phyloP scores from a whole-genome alignment of 2,797 vertebrate genomes.

The Oreonectes daqikongensis region DNA sequence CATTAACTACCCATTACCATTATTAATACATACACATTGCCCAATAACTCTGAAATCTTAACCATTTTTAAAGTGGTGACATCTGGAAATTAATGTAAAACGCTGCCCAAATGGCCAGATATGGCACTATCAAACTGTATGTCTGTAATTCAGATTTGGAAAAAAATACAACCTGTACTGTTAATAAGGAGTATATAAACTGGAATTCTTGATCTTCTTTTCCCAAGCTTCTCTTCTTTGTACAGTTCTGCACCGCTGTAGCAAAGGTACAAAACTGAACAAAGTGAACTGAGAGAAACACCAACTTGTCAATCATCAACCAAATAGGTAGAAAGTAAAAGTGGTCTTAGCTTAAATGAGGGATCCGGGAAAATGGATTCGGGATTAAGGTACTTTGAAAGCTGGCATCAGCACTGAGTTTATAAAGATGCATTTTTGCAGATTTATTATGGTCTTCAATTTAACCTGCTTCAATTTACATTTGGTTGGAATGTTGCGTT shows the following conservation, averaged over 20 bases:
- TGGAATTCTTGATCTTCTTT: slow-evolving; percentile 32
- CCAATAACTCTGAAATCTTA: slow-evolving; percentile 10
- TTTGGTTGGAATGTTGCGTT: slow-evolving; percentile 24
- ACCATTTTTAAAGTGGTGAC: slow-evolving; percentile 25
- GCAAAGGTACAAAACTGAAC: slow-evolving; percentile 21
- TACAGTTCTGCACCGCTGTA: slow-evolving; percentile 19
- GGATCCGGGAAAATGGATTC: background rate
- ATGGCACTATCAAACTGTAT: slow-evolving; percentile 62
- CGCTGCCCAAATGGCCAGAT: slow-evolving; percentile 57
- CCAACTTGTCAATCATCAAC: slow-evolving; percentile 24
- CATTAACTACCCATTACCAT: no score
- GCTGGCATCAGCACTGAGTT: slow-evolving; percentile 12
- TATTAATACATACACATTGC: slow-evolving; percentile 19
- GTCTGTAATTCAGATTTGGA: slow-evolving; percentile 61
- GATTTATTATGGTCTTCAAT: slow-evolving; percentile 1
- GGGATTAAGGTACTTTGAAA: slow-evolving; percentile 16
- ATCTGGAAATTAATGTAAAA: slow-evolving; percentile 20
- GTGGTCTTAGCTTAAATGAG: slow-evolving; percentile 36
- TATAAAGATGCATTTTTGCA: slow-evolving; percentile 8
- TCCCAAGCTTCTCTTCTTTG: slow-evolving; percentile 9
- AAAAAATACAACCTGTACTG: slow-evolving; percentile 54
- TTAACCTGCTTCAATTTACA: slow-evolving; percentile 23
- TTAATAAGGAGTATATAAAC: slow-evolving; percentile 54
- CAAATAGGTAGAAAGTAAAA: slow-evolving; percentile 33
- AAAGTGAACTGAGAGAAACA: background rate